phyloP scores from a whole-genome alignment of 2,113 vertebrate genomes.

The Emydocephalus ijimae region DNA sequence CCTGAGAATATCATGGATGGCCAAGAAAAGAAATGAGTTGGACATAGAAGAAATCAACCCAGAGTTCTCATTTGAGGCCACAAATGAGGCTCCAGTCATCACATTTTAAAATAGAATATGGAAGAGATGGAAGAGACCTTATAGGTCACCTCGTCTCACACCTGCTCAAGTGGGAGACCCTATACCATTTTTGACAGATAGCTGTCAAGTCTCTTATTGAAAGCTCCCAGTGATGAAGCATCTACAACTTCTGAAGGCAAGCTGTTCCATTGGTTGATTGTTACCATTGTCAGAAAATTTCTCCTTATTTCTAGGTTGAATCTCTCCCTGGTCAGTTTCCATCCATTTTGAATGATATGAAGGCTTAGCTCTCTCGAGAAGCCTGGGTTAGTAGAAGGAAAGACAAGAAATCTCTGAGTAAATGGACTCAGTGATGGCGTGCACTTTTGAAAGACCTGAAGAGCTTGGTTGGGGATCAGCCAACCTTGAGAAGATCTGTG shows the following conservation, averaged over 20 bases:
- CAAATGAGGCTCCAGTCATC: not conserved
- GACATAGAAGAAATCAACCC: not conserved
- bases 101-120: too few species aligned
- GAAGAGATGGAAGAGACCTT: too few species aligned
- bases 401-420: not conserved
- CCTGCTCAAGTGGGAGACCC: too few species aligned
- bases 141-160: too few species aligned
- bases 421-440: not conserved
- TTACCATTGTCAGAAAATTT: too few species aligned
- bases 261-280: too few species aligned
- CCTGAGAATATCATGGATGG: not conserved
- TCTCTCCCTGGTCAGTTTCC: too few species aligned
- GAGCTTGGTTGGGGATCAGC: not conserved
- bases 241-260: too few species aligned
- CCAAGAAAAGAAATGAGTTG: not conserved
- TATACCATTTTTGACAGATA: too few species aligned
- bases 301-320: too few species aligned
- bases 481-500: not conserved
- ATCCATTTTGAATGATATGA: not conserved
- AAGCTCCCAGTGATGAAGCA: too few species aligned
- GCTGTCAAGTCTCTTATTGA: too few species aligned
- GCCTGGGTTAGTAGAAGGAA: not conserved
- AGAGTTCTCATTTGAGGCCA: not conserved
- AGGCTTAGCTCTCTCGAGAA: not conserved
- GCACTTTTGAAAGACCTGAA: not conserved